phyloP scores from a whole-genome alignment of 2,797 vertebrate genomes.

The Pseudotriccus pelzelni region DNA sequence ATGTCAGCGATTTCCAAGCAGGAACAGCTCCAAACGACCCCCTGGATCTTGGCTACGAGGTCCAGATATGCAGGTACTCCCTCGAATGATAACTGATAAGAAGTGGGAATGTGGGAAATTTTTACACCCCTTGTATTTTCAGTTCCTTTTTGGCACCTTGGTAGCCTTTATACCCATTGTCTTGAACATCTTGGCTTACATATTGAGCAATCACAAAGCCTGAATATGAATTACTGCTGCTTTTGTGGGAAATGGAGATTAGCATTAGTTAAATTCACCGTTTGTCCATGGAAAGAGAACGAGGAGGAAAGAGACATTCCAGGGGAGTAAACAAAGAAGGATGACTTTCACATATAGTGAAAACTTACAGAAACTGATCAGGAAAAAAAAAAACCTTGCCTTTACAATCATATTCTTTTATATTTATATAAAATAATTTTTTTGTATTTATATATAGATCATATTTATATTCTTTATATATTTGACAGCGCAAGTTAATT shows the following conservation, averaged over 20 bases:
- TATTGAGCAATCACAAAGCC: background rate
- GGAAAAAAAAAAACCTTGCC: background rate
- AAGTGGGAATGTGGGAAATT: background rate
- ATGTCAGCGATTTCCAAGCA: conserved; percentile 89
- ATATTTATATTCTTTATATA: background rate
- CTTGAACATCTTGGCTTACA: background rate
- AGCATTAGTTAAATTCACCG: background rate
- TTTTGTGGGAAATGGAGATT: background rate
- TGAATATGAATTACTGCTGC: background rate
- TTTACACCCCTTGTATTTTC: background rate
- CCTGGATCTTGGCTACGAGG: conserved; percentile 83
- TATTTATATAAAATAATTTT: background rate
- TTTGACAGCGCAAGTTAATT: background rate
- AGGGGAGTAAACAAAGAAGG: background rate
- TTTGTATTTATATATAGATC: background rate
- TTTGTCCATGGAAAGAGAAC: background rate
- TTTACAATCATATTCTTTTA: background rate
- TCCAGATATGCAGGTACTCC: conserved; percentile 90
- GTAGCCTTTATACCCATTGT: background rate
- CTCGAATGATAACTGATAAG: background rate
- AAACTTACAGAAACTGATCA: background rate
- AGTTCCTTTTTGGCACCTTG: background rate
- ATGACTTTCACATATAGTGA: background rate
- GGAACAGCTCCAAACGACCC: conserved; percentile 85
- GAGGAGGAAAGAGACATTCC: background rate